Conservation (phyloP, 2,888 invertebrate genomes). For the Meiosimyza decipiens region DNA sequence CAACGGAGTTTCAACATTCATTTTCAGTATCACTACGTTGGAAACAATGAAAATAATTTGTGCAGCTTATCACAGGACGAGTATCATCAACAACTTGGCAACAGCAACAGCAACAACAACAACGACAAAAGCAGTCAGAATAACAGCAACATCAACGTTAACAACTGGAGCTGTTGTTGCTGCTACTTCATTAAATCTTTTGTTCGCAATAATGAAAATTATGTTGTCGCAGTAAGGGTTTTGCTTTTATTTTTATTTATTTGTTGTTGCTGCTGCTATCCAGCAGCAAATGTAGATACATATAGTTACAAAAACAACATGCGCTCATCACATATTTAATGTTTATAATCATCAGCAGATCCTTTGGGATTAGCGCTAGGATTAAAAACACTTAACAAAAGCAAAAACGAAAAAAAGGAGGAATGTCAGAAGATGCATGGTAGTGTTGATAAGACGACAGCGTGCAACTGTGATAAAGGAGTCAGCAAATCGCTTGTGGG, state of each 20-base stretch:
- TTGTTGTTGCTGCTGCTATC: background rate
- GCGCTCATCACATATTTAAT: slow-evolving; percentile 1
- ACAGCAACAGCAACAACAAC: slow-evolving; percentile 1
- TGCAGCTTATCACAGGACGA: no score
- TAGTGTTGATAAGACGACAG: no score
- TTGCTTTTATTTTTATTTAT: background rate
- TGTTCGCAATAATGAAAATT: no score
- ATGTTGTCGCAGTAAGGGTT: no score
- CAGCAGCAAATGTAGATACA: background rate
- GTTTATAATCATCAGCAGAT: slow-evolving; percentile 19
- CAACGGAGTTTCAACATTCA: no score
- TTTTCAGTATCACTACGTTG: no score
- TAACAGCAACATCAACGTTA: background rate
- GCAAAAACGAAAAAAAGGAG: background rate
- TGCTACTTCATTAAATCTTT: no score
- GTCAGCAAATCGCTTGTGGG: no score
- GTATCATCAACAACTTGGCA: slow-evolving; percentile 12
- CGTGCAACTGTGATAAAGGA: no score
- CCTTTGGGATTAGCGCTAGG: slow-evolving; percentile 1
- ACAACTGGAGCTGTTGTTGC: slow-evolving; percentile 28
- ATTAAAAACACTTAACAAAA: slow-evolving; percentile 10
- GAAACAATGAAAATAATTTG: no score
- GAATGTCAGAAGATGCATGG: background rate
- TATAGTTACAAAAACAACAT: no score
- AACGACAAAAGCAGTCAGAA: background rate